Evolutionary conservation across 2,888 invertebrate species (phyloP).

Genomic region (Plebejus anna): DNA sequence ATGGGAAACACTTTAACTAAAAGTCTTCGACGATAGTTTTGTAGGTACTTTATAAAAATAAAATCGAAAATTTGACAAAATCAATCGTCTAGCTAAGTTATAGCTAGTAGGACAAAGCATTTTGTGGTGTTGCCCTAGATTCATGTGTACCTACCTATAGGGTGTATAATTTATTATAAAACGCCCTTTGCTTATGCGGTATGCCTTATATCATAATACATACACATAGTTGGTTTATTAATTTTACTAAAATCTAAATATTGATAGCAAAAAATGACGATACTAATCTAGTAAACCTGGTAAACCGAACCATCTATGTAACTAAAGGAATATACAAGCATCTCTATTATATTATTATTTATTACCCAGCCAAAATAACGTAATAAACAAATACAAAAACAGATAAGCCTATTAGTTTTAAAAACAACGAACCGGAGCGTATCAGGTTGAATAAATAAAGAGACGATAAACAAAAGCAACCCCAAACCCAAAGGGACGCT

Average conservation of each 20-base stretch:
- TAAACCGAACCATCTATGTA: neutral
- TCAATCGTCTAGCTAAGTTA: too few relatives aligned
- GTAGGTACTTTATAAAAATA: too few relatives aligned
- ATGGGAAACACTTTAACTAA: neutral
- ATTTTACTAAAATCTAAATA: neutral
- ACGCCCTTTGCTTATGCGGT: neutral
- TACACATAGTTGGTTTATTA: neutral
- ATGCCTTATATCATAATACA: neutral
- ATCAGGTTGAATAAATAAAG: constrained; percentile 61
- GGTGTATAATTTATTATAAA: neutral
- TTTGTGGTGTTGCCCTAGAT: neutral
- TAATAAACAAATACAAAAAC: constrained; percentile 41
- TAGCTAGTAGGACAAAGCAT: neutral
- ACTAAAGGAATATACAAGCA: neutral
- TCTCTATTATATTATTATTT: neutral
- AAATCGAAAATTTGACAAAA: too few relatives aligned
- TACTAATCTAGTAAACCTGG: neutral
- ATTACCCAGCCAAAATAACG: neutral
- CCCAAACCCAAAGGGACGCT: constrained; percentile 53
- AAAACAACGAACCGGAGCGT: constrained; percentile 46
- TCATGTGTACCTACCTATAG: neutral
- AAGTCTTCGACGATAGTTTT: neutral
- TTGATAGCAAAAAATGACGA: neutral
- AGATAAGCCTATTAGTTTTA: constrained; percentile 44
- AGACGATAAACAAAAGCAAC: constrained; percentile 65